phyloP scores from a whole-genome alignment of 2,113 vertebrate genomes.

The Tauraco erythrolophus region DNA sequence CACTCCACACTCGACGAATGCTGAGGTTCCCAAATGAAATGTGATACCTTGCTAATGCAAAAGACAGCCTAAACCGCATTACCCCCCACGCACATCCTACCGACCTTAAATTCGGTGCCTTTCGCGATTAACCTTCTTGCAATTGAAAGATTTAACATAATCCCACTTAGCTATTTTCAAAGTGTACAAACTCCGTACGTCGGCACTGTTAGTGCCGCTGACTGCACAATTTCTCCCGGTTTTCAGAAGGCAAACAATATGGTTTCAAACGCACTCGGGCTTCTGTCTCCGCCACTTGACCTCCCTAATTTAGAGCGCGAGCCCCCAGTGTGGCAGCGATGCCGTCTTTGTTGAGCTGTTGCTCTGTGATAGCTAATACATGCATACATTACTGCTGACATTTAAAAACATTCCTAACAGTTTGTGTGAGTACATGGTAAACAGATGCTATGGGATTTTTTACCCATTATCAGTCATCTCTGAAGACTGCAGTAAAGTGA shows the following conservation, averaged over 20 bases:
- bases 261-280: background rate
- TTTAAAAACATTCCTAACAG: constrained; percentile 75
- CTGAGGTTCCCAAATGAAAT: constrained; percentile 70
- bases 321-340: constrained; percentile 26
- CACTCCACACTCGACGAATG: constrained; percentile 62
- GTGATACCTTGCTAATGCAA: constrained; percentile 52
- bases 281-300: constrained; percentile 49
- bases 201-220: constrained; percentile 1
- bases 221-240: background rate
- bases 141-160: constrained; percentile 32
- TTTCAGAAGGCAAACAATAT: constrained; percentile 48
- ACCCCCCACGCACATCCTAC: background rate
- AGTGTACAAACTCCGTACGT: background rate
- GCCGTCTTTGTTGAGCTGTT: constrained; percentile 10
- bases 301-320: constrained; percentile 47
- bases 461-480: constrained; percentile 83
- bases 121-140: background rate
- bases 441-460: constrained; percentile 80
- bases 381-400: constrained; percentile 76
- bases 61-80: background rate
- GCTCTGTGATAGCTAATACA: constrained; percentile 63
- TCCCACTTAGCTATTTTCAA: constrained; percentile 27
- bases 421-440: constrained; percentile 75
- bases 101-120: constrained; percentile 37
- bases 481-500: constrained; percentile 80